Conservation (phyloP, 2,888 invertebrate species). For the Trissolcus japonicus region DNA sequence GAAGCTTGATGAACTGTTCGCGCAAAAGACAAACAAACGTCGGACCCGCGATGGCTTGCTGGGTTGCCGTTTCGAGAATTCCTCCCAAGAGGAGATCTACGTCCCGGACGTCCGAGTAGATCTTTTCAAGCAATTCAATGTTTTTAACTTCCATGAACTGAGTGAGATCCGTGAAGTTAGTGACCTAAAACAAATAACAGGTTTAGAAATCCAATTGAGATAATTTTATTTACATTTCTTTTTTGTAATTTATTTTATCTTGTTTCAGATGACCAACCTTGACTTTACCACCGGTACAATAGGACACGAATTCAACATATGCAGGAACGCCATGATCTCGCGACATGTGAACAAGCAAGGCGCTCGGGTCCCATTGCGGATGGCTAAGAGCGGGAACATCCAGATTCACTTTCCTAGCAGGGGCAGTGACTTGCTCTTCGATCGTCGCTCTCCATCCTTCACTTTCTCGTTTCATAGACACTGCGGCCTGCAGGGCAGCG, state of each 20-base stretch:
- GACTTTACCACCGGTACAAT: conserved; percentile 75
- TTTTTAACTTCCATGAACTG: conserved; percentile 62
- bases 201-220: neutral
- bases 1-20: conserved; percentile 87
- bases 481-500: conserved; percentile 84
- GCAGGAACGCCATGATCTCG: conserved; percentile 90
- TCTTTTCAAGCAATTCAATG: conserved; percentile 60
- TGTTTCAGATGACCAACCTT: conserved; percentile 54
- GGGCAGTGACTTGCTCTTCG: conserved; percentile 81
- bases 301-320: conserved; percentile 82
- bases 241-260: neutral
- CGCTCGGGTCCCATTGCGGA: conserved; percentile 70
- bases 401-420: conserved; percentile 81
- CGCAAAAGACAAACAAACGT: conserved; percentile 92
- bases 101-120: conserved; percentile 82
- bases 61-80: conserved; percentile 86
- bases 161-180: conserved; percentile 65
- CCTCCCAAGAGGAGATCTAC: conserved; percentile 91
- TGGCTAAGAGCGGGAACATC: conserved; percentile 74
- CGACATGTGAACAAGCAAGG: conserved; percentile 80
- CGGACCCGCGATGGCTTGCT: conserved; percentile 90
- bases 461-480: conserved; percentile 84
- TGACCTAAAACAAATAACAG: conserved; percentile 50
- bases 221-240: neutral
- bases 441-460: conserved; percentile 77